A percentile compares a stretch with the other conserved stretches of the same genome.
phyloP scores from a whole-genome alignment of 2,113 vertebrate species.

The Catagonus wagneri region DNA sequence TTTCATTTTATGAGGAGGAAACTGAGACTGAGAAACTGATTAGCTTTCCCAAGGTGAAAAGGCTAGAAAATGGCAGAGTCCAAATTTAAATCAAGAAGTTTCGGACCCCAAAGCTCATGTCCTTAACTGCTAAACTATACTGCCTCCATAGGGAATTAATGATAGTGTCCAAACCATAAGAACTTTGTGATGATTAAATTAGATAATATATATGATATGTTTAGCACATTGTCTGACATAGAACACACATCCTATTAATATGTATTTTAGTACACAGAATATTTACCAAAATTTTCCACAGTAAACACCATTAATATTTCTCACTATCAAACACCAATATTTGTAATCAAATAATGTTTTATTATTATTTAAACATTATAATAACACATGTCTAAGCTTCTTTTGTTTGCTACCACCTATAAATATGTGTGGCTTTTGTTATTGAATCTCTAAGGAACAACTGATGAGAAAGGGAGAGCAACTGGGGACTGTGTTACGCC shows the following conservation, averaged over 20 bases:
- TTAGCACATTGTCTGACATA: conserved; percentile 75
- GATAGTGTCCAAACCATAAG: conserved; percentile 63
- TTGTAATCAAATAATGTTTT: conserved; percentile 78
- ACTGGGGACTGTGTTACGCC: conserved; percentile 36
- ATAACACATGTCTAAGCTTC: conserved; percentile 67
- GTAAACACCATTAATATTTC: conserved; percentile 79
- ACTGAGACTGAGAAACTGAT: conserved; percentile 23
- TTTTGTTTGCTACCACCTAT: conserved; percentile 68
- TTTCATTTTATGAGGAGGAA: conserved; percentile 63
- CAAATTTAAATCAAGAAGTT: conserved; percentile 66
- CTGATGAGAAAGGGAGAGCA: conserved; percentile 43
- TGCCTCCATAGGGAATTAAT: conserved; percentile 60
- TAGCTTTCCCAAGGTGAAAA: conserved; percentile 61
- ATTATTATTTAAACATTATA: conserved; percentile 75
- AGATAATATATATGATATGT: conserved; percentile 72
- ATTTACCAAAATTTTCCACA: conserved; percentile 78
- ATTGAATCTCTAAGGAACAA: conserved; percentile 54
- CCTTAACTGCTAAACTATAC: conserved; percentile 46
- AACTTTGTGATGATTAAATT: conserved; percentile 58
- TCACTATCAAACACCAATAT: conserved; percentile 77
- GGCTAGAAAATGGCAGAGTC: conserved; percentile 59
- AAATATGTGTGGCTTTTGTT: conserved; percentile 62
- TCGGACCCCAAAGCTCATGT: conserved; percentile 35
- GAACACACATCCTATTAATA: conserved; percentile 73
- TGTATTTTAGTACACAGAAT: conserved; percentile 78